Evolutionary conservation across 2,797 vertebrate species (phyloP).

Genomic region (Halcyon chelicuti): DNA sequence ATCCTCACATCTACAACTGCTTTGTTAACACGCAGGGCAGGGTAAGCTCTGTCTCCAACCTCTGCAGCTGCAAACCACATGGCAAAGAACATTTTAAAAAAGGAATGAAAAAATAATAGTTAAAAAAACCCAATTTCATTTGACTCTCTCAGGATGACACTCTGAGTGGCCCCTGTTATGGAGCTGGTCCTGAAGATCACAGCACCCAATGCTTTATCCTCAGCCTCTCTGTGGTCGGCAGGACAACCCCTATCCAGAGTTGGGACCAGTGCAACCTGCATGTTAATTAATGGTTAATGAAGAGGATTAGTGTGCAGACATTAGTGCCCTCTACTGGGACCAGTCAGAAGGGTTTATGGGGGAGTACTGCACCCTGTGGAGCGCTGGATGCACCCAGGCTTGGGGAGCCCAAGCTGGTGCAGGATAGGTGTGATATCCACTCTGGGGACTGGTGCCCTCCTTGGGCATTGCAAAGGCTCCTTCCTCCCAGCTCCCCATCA

Average conservation of each 20-base stretch:
- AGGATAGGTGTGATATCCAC: rapidly evolving
- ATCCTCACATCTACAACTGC: neutral
- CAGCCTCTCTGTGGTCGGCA: rapidly evolving
- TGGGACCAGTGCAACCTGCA: neutral
- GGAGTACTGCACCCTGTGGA: rapidly evolving
- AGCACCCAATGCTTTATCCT: rapidly evolving
- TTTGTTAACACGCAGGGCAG: rapidly evolving
- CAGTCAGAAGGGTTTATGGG: neutral
- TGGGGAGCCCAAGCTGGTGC: neutral
- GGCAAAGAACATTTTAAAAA: neutral
- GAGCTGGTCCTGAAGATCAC: neutral
- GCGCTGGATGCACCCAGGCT: neutral
- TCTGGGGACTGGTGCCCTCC: too few relatives aligned
- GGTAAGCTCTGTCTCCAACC: neutral
- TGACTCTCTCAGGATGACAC: rapidly evolving
- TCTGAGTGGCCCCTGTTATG: rapidly evolving
- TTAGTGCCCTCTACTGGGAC: conserved; percentile 63
- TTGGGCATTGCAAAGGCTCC: rapidly evolving
- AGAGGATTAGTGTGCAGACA: neutral
- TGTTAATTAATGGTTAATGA: conserved; percentile 39
- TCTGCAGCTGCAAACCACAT: neutral
- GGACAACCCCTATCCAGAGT: neutral
- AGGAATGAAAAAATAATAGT: neutral
- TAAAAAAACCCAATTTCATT: neutral
- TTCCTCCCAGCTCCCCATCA: neutral